Conservation (phyloP, 2,888 invertebrate genomes). For the Dasypogon diadema region DNA sequence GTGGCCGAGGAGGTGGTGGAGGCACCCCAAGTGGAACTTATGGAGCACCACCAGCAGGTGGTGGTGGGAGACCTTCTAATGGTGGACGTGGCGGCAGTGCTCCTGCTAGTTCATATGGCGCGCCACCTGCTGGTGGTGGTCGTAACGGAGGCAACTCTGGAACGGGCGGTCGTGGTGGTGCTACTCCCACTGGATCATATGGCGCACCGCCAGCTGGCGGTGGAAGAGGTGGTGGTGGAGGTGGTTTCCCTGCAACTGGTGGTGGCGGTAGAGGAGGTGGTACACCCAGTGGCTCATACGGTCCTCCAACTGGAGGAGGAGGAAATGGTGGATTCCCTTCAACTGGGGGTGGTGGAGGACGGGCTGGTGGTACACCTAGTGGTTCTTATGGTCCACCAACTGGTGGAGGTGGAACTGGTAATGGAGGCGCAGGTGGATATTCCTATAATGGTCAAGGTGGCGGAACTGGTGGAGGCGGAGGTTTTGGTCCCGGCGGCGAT, state of each 20-base stretch:
- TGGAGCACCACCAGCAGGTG: not conserved
- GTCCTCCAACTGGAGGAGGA: conserved; percentile 39
- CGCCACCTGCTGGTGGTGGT: conserved; percentile 34
- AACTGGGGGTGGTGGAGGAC: conserved; percentile 12
- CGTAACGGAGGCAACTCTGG: conserved; percentile 36
- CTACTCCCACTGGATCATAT: not conserved
- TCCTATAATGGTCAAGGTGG: not conserved
- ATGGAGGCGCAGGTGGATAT: not conserved
- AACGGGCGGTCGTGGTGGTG: not conserved
- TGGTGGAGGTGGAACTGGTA: not conserved
- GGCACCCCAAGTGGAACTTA: conserved; percentile 54
- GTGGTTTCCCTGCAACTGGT: conserved; percentile 4
- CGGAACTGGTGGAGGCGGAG: not conserved
- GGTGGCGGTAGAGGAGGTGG: not conserved
- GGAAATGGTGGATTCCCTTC: conserved; percentile 12
- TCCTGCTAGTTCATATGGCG: conserved; percentile 29
- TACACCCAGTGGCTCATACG: conserved; percentile 3
- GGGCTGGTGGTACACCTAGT: not conserved
- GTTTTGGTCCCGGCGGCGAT: conserved; percentile 47
- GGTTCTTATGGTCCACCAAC: not conserved
- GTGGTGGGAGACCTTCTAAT: too few species aligned
- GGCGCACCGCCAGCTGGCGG: conserved; percentile 41
- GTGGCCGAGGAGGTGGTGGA: conserved; percentile 30
- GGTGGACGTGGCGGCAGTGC: not conserved
- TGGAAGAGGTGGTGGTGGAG: conserved; percentile 38